Conservation (phyloP, 2,888 invertebrate genomes). For the Elegia similella region DNA sequence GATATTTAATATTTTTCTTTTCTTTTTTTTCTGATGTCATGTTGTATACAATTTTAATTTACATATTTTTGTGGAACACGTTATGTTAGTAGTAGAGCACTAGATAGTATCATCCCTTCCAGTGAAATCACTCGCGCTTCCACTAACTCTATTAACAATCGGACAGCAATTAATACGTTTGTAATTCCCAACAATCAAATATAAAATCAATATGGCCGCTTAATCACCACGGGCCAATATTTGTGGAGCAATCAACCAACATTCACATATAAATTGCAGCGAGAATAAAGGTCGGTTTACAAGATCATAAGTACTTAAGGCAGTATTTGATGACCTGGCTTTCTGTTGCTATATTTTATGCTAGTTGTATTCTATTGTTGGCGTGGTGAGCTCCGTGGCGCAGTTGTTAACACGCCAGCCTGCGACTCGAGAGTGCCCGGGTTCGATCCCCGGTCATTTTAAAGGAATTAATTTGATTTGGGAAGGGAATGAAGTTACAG, state of each 20-base stretch:
- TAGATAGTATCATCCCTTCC: not conserved
- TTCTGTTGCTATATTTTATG: too few relatives aligned
- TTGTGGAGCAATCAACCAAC: slow-evolving; percentile 56
- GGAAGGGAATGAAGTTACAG: too few relatives aligned
- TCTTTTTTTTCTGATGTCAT: too few relatives aligned
- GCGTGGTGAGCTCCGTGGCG: too few relatives aligned
- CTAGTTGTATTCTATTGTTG: too few relatives aligned
- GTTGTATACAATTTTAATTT: too few relatives aligned
- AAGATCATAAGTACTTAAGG: not conserved
- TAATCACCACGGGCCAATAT: slow-evolving; percentile 58
- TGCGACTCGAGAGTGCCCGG: too few relatives aligned
- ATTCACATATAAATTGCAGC: slow-evolving; percentile 40
- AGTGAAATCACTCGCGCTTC: slow-evolving; percentile 6
- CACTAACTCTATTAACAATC: slow-evolving; percentile 14
- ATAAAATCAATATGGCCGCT: slow-evolving; percentile 43
- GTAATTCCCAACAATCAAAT: slow-evolving; percentile 27
- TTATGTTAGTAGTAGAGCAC: not conserved
- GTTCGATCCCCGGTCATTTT: too few relatives aligned
- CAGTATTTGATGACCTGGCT: not conserved
- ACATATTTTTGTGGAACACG: not conserved
- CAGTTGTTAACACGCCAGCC: too few relatives aligned
- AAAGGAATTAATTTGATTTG: too few relatives aligned
- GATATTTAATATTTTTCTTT: too few relatives aligned
- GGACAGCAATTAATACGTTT: slow-evolving; percentile 24
- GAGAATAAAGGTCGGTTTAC: not conserved